Evolutionary conservation across 2,888 invertebrate species (phyloP).

Genomic region (Eupithecia insigniata): DNA sequence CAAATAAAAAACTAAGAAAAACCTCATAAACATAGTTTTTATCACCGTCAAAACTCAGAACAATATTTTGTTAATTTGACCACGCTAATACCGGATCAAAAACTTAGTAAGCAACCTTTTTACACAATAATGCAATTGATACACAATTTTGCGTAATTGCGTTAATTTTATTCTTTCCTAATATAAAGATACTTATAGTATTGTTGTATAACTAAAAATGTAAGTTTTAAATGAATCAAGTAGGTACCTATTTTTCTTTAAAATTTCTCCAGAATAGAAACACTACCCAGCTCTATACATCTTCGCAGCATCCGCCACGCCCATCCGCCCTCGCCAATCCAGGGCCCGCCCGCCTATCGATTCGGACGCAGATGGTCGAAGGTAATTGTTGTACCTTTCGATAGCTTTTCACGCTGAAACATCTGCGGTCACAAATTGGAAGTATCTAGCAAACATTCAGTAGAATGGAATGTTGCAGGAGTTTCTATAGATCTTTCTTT

Average conservation of each 20-base stretch:
- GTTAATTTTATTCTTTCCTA: too few relatives aligned
- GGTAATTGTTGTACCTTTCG: slow-evolving; percentile 59
- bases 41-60: too few relatives aligned
- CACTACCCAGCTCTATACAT: not conserved
- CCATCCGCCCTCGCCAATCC: slow-evolving; percentile 64
- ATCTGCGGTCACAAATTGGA: slow-evolving; percentile 36
- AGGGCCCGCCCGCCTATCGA: slow-evolving; percentile 71
- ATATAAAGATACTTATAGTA: too few relatives aligned
- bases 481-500: not conserved
- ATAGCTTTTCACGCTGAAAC: slow-evolving; percentile 42
- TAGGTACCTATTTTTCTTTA: not conserved
- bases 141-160: too few relatives aligned
- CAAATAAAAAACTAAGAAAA: too few relatives aligned
- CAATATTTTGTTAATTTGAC: too few relatives aligned
- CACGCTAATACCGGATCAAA: too few relatives aligned
- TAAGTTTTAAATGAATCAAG: too few relatives aligned
- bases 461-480: not conserved
- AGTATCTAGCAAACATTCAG: slow-evolving; percentile 1
- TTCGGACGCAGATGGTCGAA: slow-evolving; percentile 71
- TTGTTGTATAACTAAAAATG: too few relatives aligned
- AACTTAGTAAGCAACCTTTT: too few relatives aligned
- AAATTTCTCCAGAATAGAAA: not conserved
- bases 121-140: too few relatives aligned
- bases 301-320: slow-evolving; percentile 61
- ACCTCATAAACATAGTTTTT: too few relatives aligned